Evolutionary conservation across 2,888 invertebrate species (phyloP).

Genomic region (Xanthorhoe designata): DNA sequence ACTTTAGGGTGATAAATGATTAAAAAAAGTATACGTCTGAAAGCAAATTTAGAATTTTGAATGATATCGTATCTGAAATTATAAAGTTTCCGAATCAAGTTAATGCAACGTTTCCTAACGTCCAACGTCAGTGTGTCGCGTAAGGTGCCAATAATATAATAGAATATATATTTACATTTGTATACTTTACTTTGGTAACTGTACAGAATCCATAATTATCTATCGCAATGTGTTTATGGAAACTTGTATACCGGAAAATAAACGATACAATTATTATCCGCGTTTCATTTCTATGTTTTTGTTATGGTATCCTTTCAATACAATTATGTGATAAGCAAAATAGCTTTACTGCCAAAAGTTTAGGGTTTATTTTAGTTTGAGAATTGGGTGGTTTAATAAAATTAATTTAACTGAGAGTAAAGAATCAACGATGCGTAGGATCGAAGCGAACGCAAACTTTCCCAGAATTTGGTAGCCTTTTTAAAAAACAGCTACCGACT

Average conservation of each 20-base stretch:
- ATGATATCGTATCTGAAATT: conserved; percentile 16
- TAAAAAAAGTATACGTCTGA: not conserved
- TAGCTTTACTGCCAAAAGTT: conserved; percentile 9
- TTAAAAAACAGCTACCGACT: not conserved
- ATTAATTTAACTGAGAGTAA: conserved; percentile 63
- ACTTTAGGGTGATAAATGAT: no score
- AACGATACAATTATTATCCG: conserved; percentile 63
- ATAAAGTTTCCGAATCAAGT: conserved; percentile 39
- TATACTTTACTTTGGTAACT: conserved; percentile 82
- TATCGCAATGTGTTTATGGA: conserved; percentile 79
- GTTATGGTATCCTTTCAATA: conserved; percentile 47
- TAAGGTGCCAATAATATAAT: conserved; percentile 79
- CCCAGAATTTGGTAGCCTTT: conserved; percentile 41
- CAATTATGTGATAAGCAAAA: conserved; percentile 23
- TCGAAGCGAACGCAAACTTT: conserved; percentile 47
- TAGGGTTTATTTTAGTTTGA: conserved; percentile 45
- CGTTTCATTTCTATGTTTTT: conserved; percentile 57
- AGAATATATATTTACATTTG: conserved; percentile 80
- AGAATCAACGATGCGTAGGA: conserved; percentile 57
- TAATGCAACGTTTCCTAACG: conserved; percentile 55
- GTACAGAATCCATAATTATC: conserved; percentile 75
- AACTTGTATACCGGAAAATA: conserved; percentile 78
- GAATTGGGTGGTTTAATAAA: conserved; percentile 55
- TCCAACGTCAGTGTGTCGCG: conserved; percentile 69
- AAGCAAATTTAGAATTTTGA: not conserved